phyloP scores from a whole-genome alignment of 1,140 invertebrate species.

The Orchestia grillus region DNA sequence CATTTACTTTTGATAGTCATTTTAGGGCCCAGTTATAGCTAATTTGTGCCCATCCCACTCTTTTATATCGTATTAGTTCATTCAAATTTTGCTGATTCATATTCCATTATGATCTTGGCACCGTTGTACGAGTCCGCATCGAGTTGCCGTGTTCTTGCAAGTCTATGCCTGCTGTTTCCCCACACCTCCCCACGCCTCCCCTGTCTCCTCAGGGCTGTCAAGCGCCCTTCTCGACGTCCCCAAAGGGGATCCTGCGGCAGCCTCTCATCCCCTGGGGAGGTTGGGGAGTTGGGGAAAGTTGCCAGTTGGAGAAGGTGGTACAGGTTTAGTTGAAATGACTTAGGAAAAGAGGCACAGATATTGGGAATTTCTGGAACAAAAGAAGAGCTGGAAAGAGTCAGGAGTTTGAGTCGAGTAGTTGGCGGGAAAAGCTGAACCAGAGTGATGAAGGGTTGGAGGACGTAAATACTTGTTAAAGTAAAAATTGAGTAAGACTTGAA shows the following conservation, averaged over 20 bases:
- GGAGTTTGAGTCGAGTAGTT: neutral
- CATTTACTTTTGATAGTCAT: neutral
- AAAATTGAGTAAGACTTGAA: neutral
- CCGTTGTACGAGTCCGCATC: neutral
- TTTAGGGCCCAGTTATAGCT: neutral
- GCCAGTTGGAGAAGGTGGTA: neutral
- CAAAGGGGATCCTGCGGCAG: slow-evolving; percentile 20
- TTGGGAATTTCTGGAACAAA: neutral
- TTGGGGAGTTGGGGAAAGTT: slow-evolving; percentile 28
- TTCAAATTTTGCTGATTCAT: neutral
- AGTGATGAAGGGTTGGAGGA: neutral
- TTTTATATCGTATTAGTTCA: neutral
- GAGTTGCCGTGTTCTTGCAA: neutral
- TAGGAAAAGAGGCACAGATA: neutral
- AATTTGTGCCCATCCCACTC: neutral
- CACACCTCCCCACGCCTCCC: slow-evolving; percentile 3
- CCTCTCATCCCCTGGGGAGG: slow-evolving; percentile 3
- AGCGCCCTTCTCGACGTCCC: slow-evolving; percentile 22
- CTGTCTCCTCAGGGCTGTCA: slow-evolving; percentile 19
- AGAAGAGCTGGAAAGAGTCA: neutral
- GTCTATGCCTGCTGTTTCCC: neutral
- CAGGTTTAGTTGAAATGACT: neutral
- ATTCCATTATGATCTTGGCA: neutral
- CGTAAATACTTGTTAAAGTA: neutral
- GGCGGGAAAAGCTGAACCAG: neutral